Evolutionary conservation across 2,113 vertebrate genomes (phyloP).

Genomic region (Colistium nudipinnis): DNA sequence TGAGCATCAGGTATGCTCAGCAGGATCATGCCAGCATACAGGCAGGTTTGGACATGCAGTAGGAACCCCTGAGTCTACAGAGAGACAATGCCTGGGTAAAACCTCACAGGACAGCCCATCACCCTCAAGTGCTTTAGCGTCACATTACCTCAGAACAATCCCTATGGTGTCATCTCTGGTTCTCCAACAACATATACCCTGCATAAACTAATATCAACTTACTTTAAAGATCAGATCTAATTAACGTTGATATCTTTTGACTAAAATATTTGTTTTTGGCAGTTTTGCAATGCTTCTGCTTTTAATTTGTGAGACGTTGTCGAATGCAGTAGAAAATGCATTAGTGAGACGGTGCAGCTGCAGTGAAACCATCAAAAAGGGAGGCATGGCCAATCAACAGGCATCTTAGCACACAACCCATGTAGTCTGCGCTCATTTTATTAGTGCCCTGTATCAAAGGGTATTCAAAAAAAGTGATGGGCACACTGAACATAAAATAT

Average conservation of each 20-base stretch:
- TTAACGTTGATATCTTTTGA: too few relatives aligned
- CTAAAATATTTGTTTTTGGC: neutral
- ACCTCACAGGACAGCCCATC: conserved; percentile 16
- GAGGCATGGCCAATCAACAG: neutral
- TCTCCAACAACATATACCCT: neutral
- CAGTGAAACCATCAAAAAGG: neutral
- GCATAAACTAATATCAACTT: neutral
- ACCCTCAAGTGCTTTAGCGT: conserved; percentile 5
- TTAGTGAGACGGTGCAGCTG: neutral
- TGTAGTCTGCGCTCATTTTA: neutral
- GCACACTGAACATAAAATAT: neutral
- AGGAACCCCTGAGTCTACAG: conserved; percentile 29
- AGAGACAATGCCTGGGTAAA: conserved; percentile 5
- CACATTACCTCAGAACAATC: conserved; percentile 25
- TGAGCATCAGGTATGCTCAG: conserved; percentile 19
- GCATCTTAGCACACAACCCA: neutral
- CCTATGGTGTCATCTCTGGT: conserved; percentile 4
- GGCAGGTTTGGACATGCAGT: conserved; percentile 52
- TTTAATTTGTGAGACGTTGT: neutral
- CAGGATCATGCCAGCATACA: conserved; percentile 7
- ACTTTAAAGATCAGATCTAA: neutral
- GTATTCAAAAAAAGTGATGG: neutral
- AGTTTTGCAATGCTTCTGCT: neutral
- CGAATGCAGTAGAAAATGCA: too few relatives aligned
- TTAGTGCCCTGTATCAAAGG: neutral